Base-by-base conservation (phyloP, 1,140 invertebrate species). In the Trachymyrmex cornetzi region DNA sequence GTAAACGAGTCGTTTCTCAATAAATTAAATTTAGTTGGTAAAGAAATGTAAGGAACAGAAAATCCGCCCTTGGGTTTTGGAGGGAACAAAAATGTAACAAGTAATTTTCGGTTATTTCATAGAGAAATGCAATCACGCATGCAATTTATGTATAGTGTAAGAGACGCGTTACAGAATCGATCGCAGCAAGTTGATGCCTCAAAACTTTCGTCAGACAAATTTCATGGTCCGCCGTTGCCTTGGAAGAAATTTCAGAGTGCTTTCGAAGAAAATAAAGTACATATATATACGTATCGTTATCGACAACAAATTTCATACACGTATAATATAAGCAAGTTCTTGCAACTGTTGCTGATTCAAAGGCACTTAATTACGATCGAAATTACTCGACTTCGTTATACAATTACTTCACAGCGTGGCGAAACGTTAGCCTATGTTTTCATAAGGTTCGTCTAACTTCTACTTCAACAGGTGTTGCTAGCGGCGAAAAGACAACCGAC, bases 381-480 rank as follows among this genome's bases (percentile, higher is more conserved):
- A 86, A 91, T 88, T 90, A 74, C 14, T 57, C 30, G 66, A 48
- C 57, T 63, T 59, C 75, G 82, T 90, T 86, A 86, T 63, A 77
- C 77, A 79, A 86, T 59, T 71, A 81, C 44, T 27, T 69, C 22
- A n/a, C 48, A 72, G 81, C 53, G 77, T 84, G 63, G 66, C 77
- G 79, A 77, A 87, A 80, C n/a, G 75, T 63, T 69, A 59, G 77
- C 12, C 19, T 9, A 74, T 22, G 44, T 55, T 90, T 85, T 59
- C 48, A 19, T 44, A 38, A 77, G 30, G 38, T 88, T 66, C 69
- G 75, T 86, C 53, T 19, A 74, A 86, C 77, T 79, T 90, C 80
- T 48, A 75, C 71, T 75, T 79, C 87, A 91, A 91, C 89, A 90
- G 89, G 89, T 91, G 89, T 64, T 67, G 55, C 30, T 27, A 24